A percentile compares a stretch with the other conserved stretches of the same genome.
Evolutionary conservation across 2,113 vertebrate species (phyloP).

Genomic region (Nerophis ophidion): DNA sequence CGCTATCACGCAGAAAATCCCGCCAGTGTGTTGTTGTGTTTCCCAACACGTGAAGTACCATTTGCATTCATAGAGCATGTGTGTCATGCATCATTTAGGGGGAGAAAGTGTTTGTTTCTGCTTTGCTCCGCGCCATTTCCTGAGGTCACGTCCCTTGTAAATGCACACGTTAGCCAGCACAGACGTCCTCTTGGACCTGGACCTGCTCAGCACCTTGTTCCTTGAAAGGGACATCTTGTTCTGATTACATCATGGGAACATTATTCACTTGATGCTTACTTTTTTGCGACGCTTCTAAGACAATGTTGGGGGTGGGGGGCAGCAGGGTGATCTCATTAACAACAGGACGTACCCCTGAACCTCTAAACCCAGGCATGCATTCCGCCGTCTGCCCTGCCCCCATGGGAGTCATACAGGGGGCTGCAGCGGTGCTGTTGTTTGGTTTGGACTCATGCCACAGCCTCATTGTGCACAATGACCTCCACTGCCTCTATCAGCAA

Average conservation of each 20-base stretch:
- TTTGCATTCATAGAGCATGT: conserved; percentile 28
- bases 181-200: not conserved
- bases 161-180: conserved; percentile 2
- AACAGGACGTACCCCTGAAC: conserved; percentile 62
- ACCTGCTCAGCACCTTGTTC: conserved; percentile 1
- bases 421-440: conserved; percentile 53
- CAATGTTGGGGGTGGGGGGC: conserved; percentile 40
- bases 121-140: conserved; percentile 10
- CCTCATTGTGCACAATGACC: conserved; percentile 33
- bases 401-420: conserved; percentile 49
- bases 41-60: conserved; percentile 13
- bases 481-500: conserved; percentile 14
- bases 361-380: conserved; percentile 58
- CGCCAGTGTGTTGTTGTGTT: not conserved
- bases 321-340: conserved; percentile 60
- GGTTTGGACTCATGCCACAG: conserved; percentile 51
- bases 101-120: conserved; percentile 14
- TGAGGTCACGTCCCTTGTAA: conserved; percentile 14
- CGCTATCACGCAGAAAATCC: conserved; percentile 2
- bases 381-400: conserved; percentile 42
- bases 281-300: conserved; percentile 24
- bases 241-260: conserved; percentile 4
- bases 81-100: conserved; percentile 40
- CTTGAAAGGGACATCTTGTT: conserved; percentile 5
- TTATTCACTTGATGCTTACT: conserved; percentile 11